These are phyloP conservation scores for Drosophila malerkotliana DNA, from an alignment of 1,140 invertebrate genomes.

Conservation along the genomic window DNA sequence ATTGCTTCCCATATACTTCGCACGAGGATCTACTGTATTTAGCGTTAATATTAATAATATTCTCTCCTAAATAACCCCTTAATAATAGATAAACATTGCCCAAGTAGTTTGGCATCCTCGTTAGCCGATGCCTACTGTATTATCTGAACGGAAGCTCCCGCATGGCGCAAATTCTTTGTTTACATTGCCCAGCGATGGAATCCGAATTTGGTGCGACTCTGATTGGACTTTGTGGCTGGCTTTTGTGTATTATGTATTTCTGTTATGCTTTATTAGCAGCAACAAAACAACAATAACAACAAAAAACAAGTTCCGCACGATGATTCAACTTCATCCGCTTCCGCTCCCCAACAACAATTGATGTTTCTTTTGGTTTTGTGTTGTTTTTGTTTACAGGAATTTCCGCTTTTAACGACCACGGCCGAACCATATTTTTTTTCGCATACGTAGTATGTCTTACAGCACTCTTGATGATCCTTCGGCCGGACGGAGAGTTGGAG, in stretches of 20 bases:
- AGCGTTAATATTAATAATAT: no score
- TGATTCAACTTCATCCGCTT: constrained; percentile 71
- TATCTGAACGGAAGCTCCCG: background rate
- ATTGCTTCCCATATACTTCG: no score
- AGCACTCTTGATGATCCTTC: constrained; percentile 30
- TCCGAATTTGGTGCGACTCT: constrained; percentile 23
- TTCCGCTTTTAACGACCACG: background rate
- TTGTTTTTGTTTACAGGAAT: constrained; percentile 62
- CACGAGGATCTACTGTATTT: no score
- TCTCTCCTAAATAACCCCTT: no score
- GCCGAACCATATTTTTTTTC: background rate
- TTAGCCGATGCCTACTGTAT: background rate
- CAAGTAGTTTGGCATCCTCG: background rate
- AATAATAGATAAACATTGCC: background rate
- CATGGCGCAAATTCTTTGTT: constrained; percentile 63
- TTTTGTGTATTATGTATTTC: constrained; percentile 5
- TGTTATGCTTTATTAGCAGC: constrained; percentile 50
- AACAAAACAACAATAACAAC: constrained; percentile 14
- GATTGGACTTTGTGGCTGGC: constrained; percentile 40
- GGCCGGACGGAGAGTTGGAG: background rate
- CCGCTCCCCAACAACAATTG: constrained; percentile 23
- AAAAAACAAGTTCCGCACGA: constrained; percentile 74
- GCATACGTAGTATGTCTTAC: constrained; percentile 8
- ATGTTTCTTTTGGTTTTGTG: constrained; percentile 32
- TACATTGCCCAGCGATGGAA: constrained; percentile 56